Base-by-base conservation (phyloP, 2,797 vertebrate species). In the Fratercula arctica region DNA sequence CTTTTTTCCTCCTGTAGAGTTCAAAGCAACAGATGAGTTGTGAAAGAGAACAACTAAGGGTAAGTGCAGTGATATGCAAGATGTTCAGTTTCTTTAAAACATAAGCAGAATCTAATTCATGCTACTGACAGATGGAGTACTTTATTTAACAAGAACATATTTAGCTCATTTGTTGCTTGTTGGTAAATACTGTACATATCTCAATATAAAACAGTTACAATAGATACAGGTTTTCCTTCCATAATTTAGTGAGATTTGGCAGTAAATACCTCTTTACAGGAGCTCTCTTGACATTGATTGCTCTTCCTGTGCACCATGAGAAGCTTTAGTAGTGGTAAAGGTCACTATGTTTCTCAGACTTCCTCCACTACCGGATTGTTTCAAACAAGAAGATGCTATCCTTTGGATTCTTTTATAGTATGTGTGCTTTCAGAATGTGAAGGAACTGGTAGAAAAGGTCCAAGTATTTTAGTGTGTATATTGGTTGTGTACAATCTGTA, bases 11-110 rank as follows among this genome's bases (percentile, higher is more conserved):
- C 91, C 97, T 98, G 67, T 94, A 98, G 98, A 97, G 98, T 97
- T 98, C 98, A 96, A 98, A 98, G 96, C 98, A 98, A 97, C 98
- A 98, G 98, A 99, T 99, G 98, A 99, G 97, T 98, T 98, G 98
- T 98, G 98, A 98, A 97, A 98, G 97, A 95, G 98, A 98, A 89
- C 98, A 98, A 80, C 98, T 98, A 97, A 98, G 98, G 98, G 98
- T 99, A 98, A 98, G 99, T 98, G 87, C 70, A 73, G 28, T 51
- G 37, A 80, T 89, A 56, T 33, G 10, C 67, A 91, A 87, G 70
- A 54, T 28, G 10, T 85, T 95, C 53, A 46, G 24, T 96, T 74
- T 93, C 16, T 6, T 86, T 96, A 56, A 94, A 80, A 46, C 11
- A 53, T 84, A 86, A 91, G 80, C 83, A 94, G 77, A 96, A 56